Conservation (phyloP, 2,113 vertebrate genomes). For the zebrafish (Danio rerio) region GRCz12tu NC_133177.1:51667501-51668000, state of each 20-base stretch:
- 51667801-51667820: slow-evolving; percentile 8
- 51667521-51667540: not conserved
- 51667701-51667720: too few relatives aligned
- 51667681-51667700: too few relatives aligned
- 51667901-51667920: not conserved
- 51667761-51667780: too few relatives aligned
- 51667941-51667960: not conserved
- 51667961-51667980: not conserved
- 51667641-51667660: too few relatives aligned
- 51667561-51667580: not conserved
- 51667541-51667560: not conserved
- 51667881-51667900: not conserved
- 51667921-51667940: not conserved
- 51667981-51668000: slow-evolving; percentile 26
- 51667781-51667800: not conserved
- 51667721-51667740: too few relatives aligned
- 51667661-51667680: too few relatives aligned
- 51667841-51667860: not conserved
- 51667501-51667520: slow-evolving; percentile 12
- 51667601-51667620: slow-evolving; percentile 1
- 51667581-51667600: not conserved
- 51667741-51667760: too few relatives aligned
- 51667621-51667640: not conserved
- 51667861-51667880: too few relatives aligned
- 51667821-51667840: not conserved